A percentile compares a stretch with the other conserved stretches of the same genome.
These are phyloP conservation scores for Cremastobaeus sp. DNA, from an alignment of 2,888 invertebrate species.

Conservation along the genomic window DNA sequence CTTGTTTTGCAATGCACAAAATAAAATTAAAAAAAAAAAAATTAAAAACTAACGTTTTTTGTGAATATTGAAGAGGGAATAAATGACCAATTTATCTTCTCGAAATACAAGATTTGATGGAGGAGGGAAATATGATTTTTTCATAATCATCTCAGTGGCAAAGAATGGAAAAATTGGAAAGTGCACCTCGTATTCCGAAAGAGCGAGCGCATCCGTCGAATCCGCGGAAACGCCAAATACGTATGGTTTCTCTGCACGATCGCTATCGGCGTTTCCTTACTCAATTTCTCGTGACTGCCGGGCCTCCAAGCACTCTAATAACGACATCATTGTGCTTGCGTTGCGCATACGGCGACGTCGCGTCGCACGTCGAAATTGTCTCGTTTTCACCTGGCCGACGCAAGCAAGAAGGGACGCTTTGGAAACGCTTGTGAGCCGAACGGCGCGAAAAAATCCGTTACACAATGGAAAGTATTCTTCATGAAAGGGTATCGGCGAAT, in stretches of 20 bases:
- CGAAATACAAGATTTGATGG: too few species aligned
- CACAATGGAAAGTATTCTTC: constrained; percentile 78
- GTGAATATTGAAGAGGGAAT: too few species aligned
- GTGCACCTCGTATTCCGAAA: constrained; percentile 17
- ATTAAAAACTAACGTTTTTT: too few species aligned
- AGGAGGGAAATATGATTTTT: background rate
- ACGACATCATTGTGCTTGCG: constrained; percentile 13
- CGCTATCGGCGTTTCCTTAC: constrained; percentile 29
- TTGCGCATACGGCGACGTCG: constrained; percentile 24
- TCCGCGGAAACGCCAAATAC: constrained; percentile 29
- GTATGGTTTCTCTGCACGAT: constrained; percentile 29
- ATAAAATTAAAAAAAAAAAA: too few species aligned
- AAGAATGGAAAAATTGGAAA: constrained; percentile 16
- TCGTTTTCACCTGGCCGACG: constrained; percentile 45
- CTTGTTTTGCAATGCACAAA: too few species aligned
- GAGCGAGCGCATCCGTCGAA: constrained; percentile 9
- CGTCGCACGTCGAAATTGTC: constrained; percentile 39
- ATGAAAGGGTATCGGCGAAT: constrained; percentile 75
- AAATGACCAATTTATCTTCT: too few species aligned
- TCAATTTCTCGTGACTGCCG: constrained; percentile 14
- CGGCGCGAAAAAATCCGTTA: constrained; percentile 67
- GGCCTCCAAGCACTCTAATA: constrained; percentile 14
- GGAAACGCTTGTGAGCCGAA: constrained; percentile 33
- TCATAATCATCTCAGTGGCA: background rate
- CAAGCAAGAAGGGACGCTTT: constrained; percentile 32